phyloP scores from a whole-genome alignment of 2,888 invertebrate species.

The Nowickia ferox region DNA sequence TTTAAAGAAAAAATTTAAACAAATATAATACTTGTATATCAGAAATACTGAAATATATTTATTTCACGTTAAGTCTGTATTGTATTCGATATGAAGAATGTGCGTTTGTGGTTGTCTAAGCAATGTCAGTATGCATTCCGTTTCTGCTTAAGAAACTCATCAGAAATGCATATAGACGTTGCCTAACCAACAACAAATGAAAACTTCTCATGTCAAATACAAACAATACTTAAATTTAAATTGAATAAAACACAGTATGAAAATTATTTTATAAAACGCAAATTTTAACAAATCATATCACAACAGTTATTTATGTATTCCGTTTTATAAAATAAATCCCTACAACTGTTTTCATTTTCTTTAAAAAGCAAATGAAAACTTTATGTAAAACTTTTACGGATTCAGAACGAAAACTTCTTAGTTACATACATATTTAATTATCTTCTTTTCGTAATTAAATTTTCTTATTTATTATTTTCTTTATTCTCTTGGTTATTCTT shows the following conservation, averaged over 20 bases:
- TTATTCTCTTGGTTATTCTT: slow-evolving; percentile 7
- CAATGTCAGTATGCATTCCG: too few relatives aligned
- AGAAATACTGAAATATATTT: too few relatives aligned
- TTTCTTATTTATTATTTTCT: slow-evolving; percentile 17
- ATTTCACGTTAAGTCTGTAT: too few relatives aligned
- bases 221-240: not conserved
- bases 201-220: too few relatives aligned
- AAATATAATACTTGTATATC: not conserved
- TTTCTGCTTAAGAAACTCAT: too few relatives aligned
- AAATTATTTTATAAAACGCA: not conserved
- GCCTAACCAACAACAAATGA: too few relatives aligned
- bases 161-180: too few relatives aligned
- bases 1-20: slow-evolving; percentile 33
- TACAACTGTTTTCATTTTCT: not conserved
- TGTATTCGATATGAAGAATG: too few relatives aligned
- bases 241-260: not conserved
- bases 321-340: not conserved
- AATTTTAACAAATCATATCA: not conserved
- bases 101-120: too few relatives aligned
- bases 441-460: slow-evolving; percentile 4
- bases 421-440: not conserved
- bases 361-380: not conserved
- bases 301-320: not conserved
- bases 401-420: not conserved
- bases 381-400: not conserved